Evolutionary conservation across 2,113 vertebrate species (phyloP).

Genomic region (Caretta caretta): DNA sequence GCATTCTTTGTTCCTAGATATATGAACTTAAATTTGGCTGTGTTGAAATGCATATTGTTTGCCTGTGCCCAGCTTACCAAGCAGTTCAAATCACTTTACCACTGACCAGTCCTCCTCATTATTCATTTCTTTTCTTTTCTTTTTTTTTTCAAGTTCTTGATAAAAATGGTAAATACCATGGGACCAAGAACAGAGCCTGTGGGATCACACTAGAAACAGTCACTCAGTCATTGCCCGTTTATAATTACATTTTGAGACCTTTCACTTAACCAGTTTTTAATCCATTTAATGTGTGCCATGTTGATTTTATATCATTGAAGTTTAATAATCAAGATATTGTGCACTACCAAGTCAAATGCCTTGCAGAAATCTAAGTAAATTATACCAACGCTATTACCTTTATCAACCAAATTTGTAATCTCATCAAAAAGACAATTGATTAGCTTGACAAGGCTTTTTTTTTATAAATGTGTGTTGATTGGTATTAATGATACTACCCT

Average conservation of each 20-base stretch:
- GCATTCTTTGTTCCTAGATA: neutral
- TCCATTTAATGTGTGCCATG: neutral
- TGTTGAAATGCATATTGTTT: neutral
- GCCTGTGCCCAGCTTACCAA: neutral
- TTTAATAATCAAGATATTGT: neutral
- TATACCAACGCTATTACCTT: neutral
- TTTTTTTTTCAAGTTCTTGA: neutral
- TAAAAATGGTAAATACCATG: neutral
- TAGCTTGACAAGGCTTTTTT: neutral
- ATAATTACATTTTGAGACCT: neutral
- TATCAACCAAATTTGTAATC: neutral
- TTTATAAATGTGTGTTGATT: neutral
- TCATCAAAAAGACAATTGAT: neutral
- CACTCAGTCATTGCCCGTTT: neutral
- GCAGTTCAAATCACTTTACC: neutral
- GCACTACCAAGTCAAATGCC: neutral
- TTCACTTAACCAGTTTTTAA: neutral
- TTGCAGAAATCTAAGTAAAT: neutral
- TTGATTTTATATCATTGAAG: neutral
- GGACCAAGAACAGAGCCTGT: neutral
- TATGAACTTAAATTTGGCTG: neutral
- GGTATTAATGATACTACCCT: neutral
- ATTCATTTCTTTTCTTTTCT: neutral
- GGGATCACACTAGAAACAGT: neutral
- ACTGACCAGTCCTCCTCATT: neutral